phyloP scores from a whole-genome alignment of 2,113 vertebrate genomes.

The Monarcha castaneiventris region DNA sequence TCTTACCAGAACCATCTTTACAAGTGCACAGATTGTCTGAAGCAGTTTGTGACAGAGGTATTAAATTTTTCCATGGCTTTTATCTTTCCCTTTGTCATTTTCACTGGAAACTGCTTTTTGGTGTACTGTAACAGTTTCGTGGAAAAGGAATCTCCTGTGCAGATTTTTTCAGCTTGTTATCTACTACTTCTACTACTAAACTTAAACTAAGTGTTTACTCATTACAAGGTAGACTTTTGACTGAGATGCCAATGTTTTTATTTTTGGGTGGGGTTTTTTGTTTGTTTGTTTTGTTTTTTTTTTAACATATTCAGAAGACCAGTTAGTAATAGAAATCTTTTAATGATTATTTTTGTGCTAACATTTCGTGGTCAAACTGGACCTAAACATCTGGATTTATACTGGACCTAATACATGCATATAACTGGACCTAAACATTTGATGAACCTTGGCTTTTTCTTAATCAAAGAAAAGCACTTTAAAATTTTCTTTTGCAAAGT shows the following conservation, averaged over 20 bases:
- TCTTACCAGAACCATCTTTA: not conserved
- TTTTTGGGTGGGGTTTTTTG: not conserved
- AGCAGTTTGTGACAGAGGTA: not conserved
- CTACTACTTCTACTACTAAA: not conserved
- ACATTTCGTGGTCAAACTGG: not conserved
- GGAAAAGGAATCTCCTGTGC: not conserved
- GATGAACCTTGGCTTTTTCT: not conserved
- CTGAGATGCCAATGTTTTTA: not conserved
- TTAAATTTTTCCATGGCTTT: not conserved
- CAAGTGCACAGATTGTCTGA: not conserved
- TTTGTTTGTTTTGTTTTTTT: no score
- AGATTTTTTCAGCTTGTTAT: not conserved
- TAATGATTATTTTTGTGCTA: not conserved
- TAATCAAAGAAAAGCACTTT: not conserved
- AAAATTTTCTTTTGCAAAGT: not conserved
- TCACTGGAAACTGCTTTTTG: not conserved
- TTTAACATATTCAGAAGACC: not conserved
- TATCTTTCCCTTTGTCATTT: not conserved
- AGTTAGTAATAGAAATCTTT: not conserved
- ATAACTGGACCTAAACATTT: not conserved
- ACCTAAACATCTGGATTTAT: not conserved
- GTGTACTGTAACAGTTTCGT: not conserved
- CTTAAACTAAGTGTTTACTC: not conserved
- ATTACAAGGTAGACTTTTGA: not conserved
- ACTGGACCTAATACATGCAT: not conserved